phyloP scores from a whole-genome alignment of 2,797 vertebrate species.

The Enteromius argenteus region DNA sequence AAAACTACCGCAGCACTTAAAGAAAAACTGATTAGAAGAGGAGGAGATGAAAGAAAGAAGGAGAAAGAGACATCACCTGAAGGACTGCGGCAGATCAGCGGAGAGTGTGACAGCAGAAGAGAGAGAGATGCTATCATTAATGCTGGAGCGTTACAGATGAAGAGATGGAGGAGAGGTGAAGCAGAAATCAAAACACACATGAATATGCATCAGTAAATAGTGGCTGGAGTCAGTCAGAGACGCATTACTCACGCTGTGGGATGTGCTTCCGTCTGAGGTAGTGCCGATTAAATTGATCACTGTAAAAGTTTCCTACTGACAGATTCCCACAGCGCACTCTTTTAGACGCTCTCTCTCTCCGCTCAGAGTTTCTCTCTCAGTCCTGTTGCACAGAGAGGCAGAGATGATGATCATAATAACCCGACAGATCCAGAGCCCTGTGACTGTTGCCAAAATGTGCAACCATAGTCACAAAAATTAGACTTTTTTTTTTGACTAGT shows the following conservation, averaged over 20 bases:
- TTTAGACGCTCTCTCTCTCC: slow-evolving; percentile 31
- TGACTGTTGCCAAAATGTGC: not conserved
- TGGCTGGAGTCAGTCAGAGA: slow-evolving; percentile 58
- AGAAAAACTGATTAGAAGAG: slow-evolving; percentile 43
- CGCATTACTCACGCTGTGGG: slow-evolving; percentile 59
- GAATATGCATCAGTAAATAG: slow-evolving; percentile 65
- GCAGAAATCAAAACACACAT: slow-evolving; percentile 31
- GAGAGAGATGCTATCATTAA: slow-evolving; percentile 49
- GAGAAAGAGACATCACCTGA: slow-evolving; percentile 31
- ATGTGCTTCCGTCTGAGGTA: slow-evolving; percentile 51
- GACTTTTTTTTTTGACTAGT: not conserved
- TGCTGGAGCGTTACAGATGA: slow-evolving; percentile 24
- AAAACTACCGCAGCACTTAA: slow-evolving; percentile 66
- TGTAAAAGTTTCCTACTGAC: slow-evolving; percentile 56
- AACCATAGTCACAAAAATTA: not conserved
- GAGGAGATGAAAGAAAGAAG: slow-evolving; percentile 27
- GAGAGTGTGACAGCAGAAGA: slow-evolving; percentile 37
- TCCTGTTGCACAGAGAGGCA: not conserved
- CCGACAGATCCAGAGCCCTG: not conserved
- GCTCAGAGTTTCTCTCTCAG: slow-evolving; percentile 21
- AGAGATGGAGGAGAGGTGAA: slow-evolving; percentile 23
- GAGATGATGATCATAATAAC: not conserved
- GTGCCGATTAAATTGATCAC: slow-evolving; percentile 65
- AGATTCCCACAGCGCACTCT: slow-evolving; percentile 52
- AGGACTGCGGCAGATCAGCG: slow-evolving; percentile 6